Evolutionary conservation across 2,113 vertebrate species (phyloP).

Genomic region (Arothron firmamentum): DNA sequence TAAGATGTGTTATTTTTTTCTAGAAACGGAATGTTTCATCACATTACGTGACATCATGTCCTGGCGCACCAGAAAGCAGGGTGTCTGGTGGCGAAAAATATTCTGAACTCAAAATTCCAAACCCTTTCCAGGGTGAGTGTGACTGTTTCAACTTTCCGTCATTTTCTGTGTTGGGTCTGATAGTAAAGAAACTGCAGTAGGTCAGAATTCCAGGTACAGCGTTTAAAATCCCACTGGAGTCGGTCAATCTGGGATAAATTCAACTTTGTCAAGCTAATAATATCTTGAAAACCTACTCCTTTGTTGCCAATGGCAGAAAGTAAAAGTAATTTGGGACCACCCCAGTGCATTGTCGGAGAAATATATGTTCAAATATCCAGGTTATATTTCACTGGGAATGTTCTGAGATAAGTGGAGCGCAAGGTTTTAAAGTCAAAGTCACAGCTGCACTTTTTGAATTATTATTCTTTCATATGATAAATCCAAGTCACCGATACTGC

Average conservation of each 20-base stretch:
- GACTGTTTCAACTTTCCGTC: constrained; percentile 15
- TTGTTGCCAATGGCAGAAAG: constrained; percentile 42
- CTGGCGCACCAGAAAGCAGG: too few relatives aligned
- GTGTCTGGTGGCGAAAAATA: background rate
- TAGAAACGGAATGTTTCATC: constrained; percentile 16
- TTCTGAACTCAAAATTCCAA: constrained; percentile 4
- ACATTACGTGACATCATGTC: constrained; percentile 35
- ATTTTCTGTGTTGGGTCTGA: constrained; percentile 12
- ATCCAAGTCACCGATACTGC: background rate
- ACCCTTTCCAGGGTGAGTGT: background rate
- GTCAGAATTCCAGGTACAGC: constrained; percentile 14
- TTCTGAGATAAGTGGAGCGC: constrained; percentile 25
- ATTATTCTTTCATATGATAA: constrained; percentile 18
- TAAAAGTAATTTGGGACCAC: constrained; percentile 47
- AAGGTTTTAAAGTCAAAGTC: constrained; percentile 21
- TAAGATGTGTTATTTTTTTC: constrained; percentile 23
- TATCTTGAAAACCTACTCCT: constrained; percentile 50
- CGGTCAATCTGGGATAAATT: constrained; percentile 48
- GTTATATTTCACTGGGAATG: constrained; percentile 31
- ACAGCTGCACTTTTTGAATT: constrained; percentile 37
- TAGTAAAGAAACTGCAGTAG: constrained; percentile 17
- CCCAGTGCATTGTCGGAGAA: constrained; percentile 9
- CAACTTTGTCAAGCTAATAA: constrained; percentile 56
- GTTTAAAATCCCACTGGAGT: constrained; percentile 47
- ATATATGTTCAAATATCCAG: constrained; percentile 31